Percentiles rank a stretch among this genome's conserved stretches.
Evolutionary conservation across 2,888 invertebrate species (phyloP).

Genomic region (Hypomecis atomaria): DNA sequence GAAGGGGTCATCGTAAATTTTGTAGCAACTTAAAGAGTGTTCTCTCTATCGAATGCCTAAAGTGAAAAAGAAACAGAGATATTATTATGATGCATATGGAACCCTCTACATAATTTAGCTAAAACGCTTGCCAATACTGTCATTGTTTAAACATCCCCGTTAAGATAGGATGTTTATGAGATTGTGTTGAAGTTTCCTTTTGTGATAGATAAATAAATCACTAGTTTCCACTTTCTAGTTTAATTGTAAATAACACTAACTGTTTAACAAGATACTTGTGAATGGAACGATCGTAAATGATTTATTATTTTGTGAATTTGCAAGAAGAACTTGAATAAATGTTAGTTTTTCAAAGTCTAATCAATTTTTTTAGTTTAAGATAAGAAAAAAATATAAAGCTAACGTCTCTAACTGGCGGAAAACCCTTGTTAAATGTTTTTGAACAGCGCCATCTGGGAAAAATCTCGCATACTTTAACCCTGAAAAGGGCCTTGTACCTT

Average conservation of each 20-base stretch:
- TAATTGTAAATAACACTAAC: constrained; percentile 5
- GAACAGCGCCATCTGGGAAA: constrained; percentile 39
- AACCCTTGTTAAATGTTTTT: background rate
- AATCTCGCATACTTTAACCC: constrained; percentile 11
- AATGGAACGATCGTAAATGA: background rate
- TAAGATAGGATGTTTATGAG: constrained; percentile 40
- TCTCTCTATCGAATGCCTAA: too few relatives aligned
- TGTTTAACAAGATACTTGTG: background rate
- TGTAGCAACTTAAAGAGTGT: too few relatives aligned
- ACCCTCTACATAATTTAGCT: background rate
- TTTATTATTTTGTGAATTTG: too few relatives aligned
- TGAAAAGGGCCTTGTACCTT: constrained; percentile 1
- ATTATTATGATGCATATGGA: too few relatives aligned
- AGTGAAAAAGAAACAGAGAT: too few relatives aligned
- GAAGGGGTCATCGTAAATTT: too few relatives aligned
- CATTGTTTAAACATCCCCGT: constrained; percentile 40
- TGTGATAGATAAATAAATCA: constrained; percentile 35
- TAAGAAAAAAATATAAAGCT: too few relatives aligned
- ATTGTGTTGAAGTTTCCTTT: constrained; percentile 33
- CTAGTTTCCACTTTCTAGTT: constrained; percentile 33
- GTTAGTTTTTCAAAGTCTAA: too few relatives aligned
- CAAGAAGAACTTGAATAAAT: too few relatives aligned
- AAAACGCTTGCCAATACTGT: constrained; percentile 17
- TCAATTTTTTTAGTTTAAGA: too few relatives aligned
- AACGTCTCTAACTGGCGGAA: background rate